Evolutionary conservation across 1,140 invertebrate genomes (phyloP).

Genomic region (Lordiphosa mommai): DNA sequence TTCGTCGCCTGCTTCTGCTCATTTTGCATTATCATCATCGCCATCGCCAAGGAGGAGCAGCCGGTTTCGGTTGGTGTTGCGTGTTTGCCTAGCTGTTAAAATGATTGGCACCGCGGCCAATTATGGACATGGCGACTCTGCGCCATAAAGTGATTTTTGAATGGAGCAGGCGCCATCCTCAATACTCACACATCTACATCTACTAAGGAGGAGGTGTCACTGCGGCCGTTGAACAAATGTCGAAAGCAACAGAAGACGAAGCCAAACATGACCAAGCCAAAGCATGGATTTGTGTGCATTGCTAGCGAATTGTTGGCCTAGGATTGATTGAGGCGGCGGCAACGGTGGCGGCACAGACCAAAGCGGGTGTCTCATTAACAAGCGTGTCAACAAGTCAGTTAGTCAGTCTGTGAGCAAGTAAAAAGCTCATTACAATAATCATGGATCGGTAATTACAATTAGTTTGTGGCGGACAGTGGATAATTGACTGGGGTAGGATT

Average conservation of each 20-base stretch:
- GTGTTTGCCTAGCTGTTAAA: slow-evolving; percentile 77
- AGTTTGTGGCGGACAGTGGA: background rate
- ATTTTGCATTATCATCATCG: slow-evolving; percentile 68
- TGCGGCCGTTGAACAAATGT: slow-evolving; percentile 62
- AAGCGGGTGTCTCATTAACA: slow-evolving; percentile 15
- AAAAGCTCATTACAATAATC: slow-evolving; percentile 53
- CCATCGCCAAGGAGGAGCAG: slow-evolving; percentile 11
- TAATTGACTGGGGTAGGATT: too few species aligned
- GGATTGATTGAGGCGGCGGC: slow-evolving; percentile 28
- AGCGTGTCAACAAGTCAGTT: slow-evolving; percentile 34
- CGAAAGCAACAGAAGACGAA: slow-evolving; percentile 41
- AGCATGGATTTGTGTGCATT: background rate
- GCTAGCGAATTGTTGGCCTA: background rate
- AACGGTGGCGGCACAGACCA: background rate
- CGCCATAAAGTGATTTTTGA: slow-evolving; percentile 72
- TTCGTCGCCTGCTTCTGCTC: slow-evolving; percentile 1
- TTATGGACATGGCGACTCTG: slow-evolving; percentile 54
- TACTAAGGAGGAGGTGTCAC: slow-evolving; percentile 57
- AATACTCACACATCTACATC: background rate
- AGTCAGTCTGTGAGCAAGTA: background rate
- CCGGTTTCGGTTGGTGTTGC: slow-evolving; percentile 35
- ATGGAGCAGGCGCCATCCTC: slow-evolving; percentile 67
- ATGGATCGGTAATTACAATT: slow-evolving; percentile 15
- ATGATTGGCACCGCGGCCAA: slow-evolving; percentile 75
- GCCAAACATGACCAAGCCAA: slow-evolving; percentile 22